Percentiles rank a stretch among this genome's conserved stretches.
Conservation (phyloP, 2,888 invertebrate genomes). For the Tridacna gigas region DNA sequence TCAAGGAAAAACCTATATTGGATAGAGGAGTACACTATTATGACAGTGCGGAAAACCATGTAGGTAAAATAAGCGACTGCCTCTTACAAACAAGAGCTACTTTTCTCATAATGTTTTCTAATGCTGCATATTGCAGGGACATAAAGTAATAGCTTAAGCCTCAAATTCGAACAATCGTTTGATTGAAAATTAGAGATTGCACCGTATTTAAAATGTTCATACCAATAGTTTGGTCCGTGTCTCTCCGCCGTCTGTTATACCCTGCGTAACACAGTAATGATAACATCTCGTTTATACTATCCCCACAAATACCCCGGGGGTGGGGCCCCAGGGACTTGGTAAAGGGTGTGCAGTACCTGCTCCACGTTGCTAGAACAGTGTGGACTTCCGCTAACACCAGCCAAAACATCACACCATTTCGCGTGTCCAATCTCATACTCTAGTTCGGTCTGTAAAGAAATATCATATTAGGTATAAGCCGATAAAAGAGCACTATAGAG, state of each 20-base stretch:
- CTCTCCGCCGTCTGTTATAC: conserved; percentile 31
- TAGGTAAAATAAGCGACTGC: too few species aligned
- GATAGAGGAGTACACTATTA: too few species aligned
- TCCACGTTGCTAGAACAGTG: conserved; percentile 41
- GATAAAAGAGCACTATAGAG: too few species aligned
- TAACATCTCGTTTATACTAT: conserved; percentile 48
- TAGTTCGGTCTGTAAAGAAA: neutral
- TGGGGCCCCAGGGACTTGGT: conserved; percentile 50
- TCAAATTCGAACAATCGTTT: too few species aligned
- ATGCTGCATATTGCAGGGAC: too few species aligned
- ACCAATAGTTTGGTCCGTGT: conserved; percentile 1
- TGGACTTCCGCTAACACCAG: conserved; percentile 13
- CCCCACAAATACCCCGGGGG: conserved; percentile 49
- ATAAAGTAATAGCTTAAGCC: too few species aligned
- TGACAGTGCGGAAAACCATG: too few species aligned
- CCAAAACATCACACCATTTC: conserved; percentile 1
- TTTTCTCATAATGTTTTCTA: too few species aligned
- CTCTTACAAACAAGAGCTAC: too few species aligned
- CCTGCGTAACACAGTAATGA: conserved; percentile 38
- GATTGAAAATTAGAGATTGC: too few species aligned
- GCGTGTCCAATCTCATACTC: neutral
- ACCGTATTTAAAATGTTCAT: neutral
- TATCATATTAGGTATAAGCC: too few species aligned
- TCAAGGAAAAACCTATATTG: too few species aligned
- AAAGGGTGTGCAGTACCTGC: conserved; percentile 47